A percentile compares a stretch with the other conserved stretches of the same genome.
These are phyloP conservation scores for Agonum fuliginosum DNA, from an alignment of 2,888 invertebrate species.

Conservation along the genomic window DNA sequence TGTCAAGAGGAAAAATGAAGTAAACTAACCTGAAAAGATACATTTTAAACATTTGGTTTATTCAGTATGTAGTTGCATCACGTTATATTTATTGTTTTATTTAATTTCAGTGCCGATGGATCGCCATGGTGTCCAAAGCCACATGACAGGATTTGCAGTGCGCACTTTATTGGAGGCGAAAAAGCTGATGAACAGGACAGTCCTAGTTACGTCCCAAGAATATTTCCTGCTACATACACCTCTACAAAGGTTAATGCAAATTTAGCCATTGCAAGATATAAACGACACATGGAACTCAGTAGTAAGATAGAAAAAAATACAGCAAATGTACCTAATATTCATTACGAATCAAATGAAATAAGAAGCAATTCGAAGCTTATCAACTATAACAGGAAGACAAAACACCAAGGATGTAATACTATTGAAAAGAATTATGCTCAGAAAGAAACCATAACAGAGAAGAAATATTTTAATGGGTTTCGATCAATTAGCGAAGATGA, in stretches of 20 bases:
- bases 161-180: slow-evolving; percentile 60
- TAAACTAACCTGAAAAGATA: neutral
- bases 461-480: too few species aligned
- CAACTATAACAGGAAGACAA: too few species aligned
- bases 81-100: neutral
- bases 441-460: too few species aligned
- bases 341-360: too few species aligned
- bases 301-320: too few species aligned
- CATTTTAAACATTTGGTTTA: neutral
- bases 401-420: too few species aligned
- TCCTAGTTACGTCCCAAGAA: slow-evolving; percentile 61
- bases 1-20: neutral
- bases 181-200: slow-evolving; percentile 57
- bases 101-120: neutral
- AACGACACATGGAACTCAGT: too few species aligned
- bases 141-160: slow-evolving; percentile 56
- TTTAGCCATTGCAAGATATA: neutral
- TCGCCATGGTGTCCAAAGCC: neutral
- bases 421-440: too few species aligned
- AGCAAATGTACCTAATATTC: too few species aligned
- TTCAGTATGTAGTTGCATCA: too few species aligned
- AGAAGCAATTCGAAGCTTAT: too few species aligned
- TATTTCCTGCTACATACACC: slow-evolving; percentile 55
- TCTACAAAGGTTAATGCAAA: slow-evolving; percentile 18
- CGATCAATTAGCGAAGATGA: too few species aligned